phyloP scores from a whole-genome alignment of 23 tunicate genomes.

The Clavelina lepadiformis region DNA sequence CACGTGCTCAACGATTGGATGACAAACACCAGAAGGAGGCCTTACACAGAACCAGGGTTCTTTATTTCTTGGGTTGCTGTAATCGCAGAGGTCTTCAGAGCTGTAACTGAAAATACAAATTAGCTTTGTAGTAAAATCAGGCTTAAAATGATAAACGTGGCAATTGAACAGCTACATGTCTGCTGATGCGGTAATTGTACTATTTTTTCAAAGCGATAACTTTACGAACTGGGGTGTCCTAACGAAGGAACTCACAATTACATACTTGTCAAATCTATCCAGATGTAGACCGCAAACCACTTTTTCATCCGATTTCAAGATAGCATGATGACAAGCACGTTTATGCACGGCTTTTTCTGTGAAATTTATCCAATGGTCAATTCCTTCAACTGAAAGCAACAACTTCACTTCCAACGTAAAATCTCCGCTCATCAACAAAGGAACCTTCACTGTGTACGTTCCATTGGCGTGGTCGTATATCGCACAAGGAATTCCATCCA shows the following conservation, averaged over 20 bases:
- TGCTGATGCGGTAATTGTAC: too few species aligned
- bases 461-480: constrained; percentile 36
- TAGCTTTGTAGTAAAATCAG: too few species aligned
- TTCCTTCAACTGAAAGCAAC: constrained; percentile 28
- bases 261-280: too few species aligned
- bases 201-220: too few species aligned
- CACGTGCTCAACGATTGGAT: background rate
- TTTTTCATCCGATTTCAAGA: too few species aligned
- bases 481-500: constrained; percentile 39
- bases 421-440: constrained; percentile 12
- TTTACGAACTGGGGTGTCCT: too few species aligned
- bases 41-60: constrained; percentile 14
- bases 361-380: background rate
- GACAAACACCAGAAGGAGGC: constrained; percentile 6
- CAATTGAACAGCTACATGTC: too few species aligned
- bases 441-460: constrained; percentile 22
- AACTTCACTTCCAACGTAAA: constrained; percentile 10
- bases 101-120: too few species aligned
- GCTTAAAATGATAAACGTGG: too few species aligned
- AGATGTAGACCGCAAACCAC: too few species aligned
- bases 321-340: too few species aligned
- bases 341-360: background rate
- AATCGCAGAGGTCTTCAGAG: constrained; percentile 6
- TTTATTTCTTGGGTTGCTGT: constrained; percentile 7
- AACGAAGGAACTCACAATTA: too few species aligned